These are phyloP conservation scores for Leguminivora glycinivorella DNA, from an alignment of 1,140 invertebrate species.

Conservation along the genomic window DNA sequence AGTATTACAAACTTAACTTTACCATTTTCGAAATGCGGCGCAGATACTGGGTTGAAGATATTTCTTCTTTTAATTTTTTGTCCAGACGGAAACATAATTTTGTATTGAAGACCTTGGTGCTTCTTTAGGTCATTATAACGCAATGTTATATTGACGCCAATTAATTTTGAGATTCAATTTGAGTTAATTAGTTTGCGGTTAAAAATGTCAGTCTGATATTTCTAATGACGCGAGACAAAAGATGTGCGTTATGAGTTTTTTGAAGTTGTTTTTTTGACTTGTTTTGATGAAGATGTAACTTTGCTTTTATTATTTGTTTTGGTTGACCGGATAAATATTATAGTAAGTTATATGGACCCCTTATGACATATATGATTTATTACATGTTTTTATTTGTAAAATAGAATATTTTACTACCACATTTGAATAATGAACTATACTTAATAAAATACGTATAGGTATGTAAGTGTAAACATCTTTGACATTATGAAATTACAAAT, in stretches of 20 bases:
- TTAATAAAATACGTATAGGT: no score
- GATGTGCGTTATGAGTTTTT: background rate
- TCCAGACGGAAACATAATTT: background rate
- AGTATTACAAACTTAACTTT: background rate
- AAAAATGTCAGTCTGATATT: conserved; percentile 24
- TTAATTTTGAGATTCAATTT: conserved; percentile 24
- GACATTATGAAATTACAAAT: no score
- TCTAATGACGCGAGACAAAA: conserved; percentile 8
- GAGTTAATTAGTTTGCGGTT: conserved; percentile 27
- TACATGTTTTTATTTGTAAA: no score
- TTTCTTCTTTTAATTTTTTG: background rate
- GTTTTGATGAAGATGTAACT: background rate
- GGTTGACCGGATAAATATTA: background rate
- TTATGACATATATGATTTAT: no score
- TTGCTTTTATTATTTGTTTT: background rate
- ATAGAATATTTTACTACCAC: no score
- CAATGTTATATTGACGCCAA: conserved; percentile 23
- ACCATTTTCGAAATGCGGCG: background rate
- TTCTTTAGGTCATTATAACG: conserved; percentile 23
- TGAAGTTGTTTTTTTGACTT: background rate
- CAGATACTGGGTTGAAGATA: background rate
- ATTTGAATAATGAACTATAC: no score
- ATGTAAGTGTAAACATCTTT: no score
- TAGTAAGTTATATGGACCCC: no score
- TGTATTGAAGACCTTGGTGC: conserved; percentile 16